phyloP scores from a whole-genome alignment of 1,140 invertebrate genomes.

The Spodoptera frugiperda region DNA sequence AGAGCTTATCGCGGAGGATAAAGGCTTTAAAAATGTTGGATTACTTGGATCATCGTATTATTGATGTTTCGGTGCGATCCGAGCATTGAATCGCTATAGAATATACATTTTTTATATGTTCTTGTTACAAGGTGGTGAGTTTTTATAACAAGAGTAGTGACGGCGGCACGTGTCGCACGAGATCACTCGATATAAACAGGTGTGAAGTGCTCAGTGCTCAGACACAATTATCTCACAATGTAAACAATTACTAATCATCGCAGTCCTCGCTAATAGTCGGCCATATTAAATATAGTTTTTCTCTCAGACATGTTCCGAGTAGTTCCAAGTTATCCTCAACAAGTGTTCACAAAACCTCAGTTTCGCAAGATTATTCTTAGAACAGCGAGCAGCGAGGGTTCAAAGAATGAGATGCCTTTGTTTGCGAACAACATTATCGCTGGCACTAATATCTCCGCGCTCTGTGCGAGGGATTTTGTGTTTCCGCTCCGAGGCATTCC shows the following conservation, averaged over 20 bases:
- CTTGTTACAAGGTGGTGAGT: too few relatives aligned
- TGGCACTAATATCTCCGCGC: not conserved
- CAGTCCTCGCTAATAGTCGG: not conserved
- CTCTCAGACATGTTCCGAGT: not conserved
- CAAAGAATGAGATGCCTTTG: not conserved
- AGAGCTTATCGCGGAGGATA: not conserved
- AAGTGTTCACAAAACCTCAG: slow-evolving; percentile 4
- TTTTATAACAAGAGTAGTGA: not conserved
- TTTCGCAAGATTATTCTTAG: not conserved
- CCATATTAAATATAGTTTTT: not conserved
- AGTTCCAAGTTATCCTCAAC: not conserved
- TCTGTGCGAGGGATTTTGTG: not conserved
- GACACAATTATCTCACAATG: slow-evolving; percentile 1
- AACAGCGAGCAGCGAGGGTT: not conserved
- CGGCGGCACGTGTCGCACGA: not conserved
- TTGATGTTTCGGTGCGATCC: too few relatives aligned
- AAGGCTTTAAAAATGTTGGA: not conserved
- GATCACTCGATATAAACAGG: not conserved
- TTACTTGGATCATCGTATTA: too few relatives aligned
- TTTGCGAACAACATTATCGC: not conserved
- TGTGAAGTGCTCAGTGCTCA: slow-evolving; percentile 3
- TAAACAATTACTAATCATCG: slow-evolving; percentile 7
- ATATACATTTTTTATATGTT: too few relatives aligned
- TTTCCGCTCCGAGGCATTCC: not conserved
- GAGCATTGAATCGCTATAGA: too few relatives aligned